phyloP scores from a whole-genome alignment of 2,113 vertebrate genomes.

The Sula dactylatra region DNA sequence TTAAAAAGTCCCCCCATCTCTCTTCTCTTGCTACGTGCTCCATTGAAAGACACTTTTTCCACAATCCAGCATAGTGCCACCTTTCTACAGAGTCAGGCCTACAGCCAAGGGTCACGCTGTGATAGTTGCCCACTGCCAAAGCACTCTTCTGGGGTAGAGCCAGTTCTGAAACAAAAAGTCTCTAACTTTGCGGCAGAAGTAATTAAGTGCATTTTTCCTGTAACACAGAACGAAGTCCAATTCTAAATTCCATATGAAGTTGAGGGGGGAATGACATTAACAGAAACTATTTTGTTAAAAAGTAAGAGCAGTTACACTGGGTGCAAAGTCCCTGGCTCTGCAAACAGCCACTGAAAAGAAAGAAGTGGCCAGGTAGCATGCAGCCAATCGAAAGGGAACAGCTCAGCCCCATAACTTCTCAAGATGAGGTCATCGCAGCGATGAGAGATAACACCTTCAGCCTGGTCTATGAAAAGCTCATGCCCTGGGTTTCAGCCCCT shows the following conservation, averaged over 20 bases:
- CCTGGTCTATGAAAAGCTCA: neutral
- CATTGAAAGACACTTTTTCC: neutral
- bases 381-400: slow-evolving; percentile 8
- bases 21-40: neutral
- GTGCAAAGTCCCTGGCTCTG: neutral
- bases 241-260: neutral
- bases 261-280: neutral
- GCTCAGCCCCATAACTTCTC: neutral
- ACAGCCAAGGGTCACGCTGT: rapidly evolving
- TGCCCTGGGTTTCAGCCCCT: neutral
- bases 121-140: neutral
- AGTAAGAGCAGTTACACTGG: neutral
- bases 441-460: neutral
- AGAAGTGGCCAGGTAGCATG: neutral
- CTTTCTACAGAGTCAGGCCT: neutral
- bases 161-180: neutral
- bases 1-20: neutral
- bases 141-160: neutral
- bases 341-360: neutral
- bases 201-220: neutral
- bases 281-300: neutral
- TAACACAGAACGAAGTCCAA: neutral
- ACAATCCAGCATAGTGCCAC: neutral
- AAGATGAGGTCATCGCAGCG: neutral
- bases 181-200: neutral